Evolutionary conservation across 1,140 invertebrate genomes (phyloP).

Genomic region (Magallana gigas): DNA sequence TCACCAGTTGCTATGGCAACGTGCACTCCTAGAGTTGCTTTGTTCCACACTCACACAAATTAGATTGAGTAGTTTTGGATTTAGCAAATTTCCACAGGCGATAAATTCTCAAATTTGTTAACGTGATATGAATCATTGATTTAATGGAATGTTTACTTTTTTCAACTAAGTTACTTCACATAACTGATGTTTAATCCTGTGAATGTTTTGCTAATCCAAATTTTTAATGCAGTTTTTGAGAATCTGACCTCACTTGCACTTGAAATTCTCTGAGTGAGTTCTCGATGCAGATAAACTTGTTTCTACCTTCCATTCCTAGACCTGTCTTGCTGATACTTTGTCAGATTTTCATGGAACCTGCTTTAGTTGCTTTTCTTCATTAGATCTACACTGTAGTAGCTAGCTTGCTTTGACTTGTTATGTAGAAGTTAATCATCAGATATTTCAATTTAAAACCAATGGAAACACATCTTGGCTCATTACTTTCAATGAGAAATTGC

Average conservation of each 20-base stretch:
- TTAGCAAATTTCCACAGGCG: constrained; percentile 12
- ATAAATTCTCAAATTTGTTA: constrained; percentile 1
- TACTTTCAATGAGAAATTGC: background rate
- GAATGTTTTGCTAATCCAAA: constrained; percentile 23
- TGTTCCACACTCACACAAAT: background rate
- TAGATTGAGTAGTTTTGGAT: constrained; percentile 5
- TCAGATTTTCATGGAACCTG: constrained; percentile 18
- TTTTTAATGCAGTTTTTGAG: background rate
- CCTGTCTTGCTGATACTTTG: background rate
- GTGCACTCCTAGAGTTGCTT: constrained; percentile 31
- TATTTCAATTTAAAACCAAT: background rate
- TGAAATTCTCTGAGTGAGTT: background rate
- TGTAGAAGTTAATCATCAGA: background rate
- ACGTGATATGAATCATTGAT: background rate
- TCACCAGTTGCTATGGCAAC: constrained; percentile 52
- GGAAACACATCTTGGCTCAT: background rate
- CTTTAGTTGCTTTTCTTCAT: constrained; percentile 16
- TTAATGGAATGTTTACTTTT: background rate
- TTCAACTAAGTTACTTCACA: background rate
- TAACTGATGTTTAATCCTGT: background rate
- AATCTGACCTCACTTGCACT: constrained; percentile 29
- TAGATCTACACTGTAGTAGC: constrained; percentile 21
- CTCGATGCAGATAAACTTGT: background rate
- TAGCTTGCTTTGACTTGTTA: constrained; percentile 21
- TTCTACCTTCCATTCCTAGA: background rate